phyloP scores from a whole-genome alignment of 2,888 invertebrate species.

The Sericinus montela region DNA sequence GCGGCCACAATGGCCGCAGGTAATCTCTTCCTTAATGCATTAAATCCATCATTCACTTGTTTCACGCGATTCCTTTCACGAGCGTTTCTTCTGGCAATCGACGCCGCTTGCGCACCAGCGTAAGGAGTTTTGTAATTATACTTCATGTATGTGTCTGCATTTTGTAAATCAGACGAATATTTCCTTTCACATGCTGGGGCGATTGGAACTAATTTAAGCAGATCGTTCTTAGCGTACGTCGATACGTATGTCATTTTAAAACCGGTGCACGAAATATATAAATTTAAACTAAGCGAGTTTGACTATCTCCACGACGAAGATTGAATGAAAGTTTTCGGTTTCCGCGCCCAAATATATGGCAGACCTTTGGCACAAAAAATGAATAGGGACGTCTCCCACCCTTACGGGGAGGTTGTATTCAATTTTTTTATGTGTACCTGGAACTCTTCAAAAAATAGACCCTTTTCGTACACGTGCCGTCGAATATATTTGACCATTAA shows the following conservation, averaged over 20 bases:
- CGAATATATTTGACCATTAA: conserved; percentile 49
- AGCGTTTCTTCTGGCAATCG: conserved; percentile 95
- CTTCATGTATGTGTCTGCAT: conserved; percentile 79
- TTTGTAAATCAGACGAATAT: conserved; percentile 44
- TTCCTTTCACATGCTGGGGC: conserved; percentile 75
- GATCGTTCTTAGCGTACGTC: conserved; percentile 33
- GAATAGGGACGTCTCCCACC: conserved; percentile 60
- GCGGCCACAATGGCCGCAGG: conserved; percentile 88
- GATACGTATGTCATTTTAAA: conserved; percentile 32
- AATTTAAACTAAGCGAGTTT: no score
- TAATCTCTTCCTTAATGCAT: conserved; percentile 90
- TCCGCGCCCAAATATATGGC: conserved; percentile 56
- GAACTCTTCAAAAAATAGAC: conserved; percentile 32
- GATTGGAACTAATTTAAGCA: conserved; percentile 65
- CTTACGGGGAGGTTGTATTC: conserved; percentile 40
- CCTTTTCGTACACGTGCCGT: conserved; percentile 64
- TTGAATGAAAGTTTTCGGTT: conserved; percentile 56
- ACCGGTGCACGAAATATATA: no score
- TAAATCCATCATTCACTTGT: conserved; percentile 96
- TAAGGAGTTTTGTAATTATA: conserved; percentile 81
- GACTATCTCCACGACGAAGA: conserved; percentile 42
- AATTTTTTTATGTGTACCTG: conserved; percentile 64
- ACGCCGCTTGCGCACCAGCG: conserved; percentile 85
- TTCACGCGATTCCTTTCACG: conserved; percentile 96
- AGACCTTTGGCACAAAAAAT: conserved; percentile 61